Conservation (phyloP, 2,113 vertebrate species). For the Etheostoma cragini region DNA sequence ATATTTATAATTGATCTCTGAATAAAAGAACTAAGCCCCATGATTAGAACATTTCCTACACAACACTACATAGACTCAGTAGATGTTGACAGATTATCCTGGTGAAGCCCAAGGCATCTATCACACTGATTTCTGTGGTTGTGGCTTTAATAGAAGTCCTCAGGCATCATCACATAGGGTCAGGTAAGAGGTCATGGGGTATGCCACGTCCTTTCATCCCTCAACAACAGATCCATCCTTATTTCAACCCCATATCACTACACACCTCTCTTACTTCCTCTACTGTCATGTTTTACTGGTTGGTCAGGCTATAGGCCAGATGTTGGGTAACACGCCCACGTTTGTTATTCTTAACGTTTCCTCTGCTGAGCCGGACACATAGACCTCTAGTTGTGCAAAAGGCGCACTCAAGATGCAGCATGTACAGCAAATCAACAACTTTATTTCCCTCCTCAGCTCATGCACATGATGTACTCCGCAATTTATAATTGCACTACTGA, state of each 20-base stretch:
- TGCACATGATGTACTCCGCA: slow-evolving; percentile 64
- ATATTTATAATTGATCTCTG: neutral
- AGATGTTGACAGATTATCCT: slow-evolving; percentile 21
- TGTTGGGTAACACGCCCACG: slow-evolving; percentile 29
- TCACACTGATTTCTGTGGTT: slow-evolving; percentile 36
- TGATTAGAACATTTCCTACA: slow-evolving; percentile 2
- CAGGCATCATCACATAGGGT: slow-evolving; percentile 60
- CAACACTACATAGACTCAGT: neutral
- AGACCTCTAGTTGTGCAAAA: slow-evolving; percentile 2
- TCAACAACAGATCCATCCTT: slow-evolving; percentile 58
- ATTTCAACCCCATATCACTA: slow-evolving; percentile 47
- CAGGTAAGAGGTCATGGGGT: slow-evolving; percentile 59
- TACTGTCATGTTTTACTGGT: slow-evolving; percentile 26
- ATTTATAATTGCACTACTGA: slow-evolving; percentile 76
- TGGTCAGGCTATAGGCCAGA: slow-evolving; percentile 25
- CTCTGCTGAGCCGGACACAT: neutral
- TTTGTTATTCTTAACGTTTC: slow-evolving; percentile 27
- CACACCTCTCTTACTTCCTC: slow-evolving; percentile 34
- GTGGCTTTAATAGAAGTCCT: slow-evolving; percentile 39
- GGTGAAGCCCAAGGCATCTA: slow-evolving; percentile 21
- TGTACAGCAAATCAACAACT: slow-evolving; percentile 43
- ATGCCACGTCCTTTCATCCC: slow-evolving; percentile 47
- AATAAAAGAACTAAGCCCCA: neutral
- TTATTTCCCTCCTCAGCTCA: slow-evolving; percentile 52
- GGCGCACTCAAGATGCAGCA: slow-evolving; percentile 21